A percentile compares a stretch with the other conserved stretches of the same genome.
phyloP scores from a whole-genome alignment of 1,140 invertebrate species.

The Cyclargus thomasi region DNA sequence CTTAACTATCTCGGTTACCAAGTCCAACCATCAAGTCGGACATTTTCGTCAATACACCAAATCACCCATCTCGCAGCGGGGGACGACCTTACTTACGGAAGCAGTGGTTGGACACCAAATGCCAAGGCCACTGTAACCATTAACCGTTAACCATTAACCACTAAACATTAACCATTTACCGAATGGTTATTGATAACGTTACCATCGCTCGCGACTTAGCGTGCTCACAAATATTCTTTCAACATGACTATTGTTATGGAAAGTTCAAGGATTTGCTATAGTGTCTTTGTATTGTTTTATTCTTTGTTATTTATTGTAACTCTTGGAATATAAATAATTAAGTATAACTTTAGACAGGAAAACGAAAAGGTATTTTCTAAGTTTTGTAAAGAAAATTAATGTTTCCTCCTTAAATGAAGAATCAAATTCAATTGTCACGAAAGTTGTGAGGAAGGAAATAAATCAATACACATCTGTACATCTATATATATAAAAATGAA shows the following conservation, averaged over 20 bases:
- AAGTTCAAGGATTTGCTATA: background rate
- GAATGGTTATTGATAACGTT: conserved; percentile 1
- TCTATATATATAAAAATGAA: too few relatives aligned
- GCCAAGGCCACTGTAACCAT: conserved; percentile 1
- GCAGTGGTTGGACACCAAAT: background rate
- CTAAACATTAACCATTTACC: background rate
- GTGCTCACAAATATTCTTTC: background rate
- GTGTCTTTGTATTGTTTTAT: background rate
- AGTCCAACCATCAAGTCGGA: background rate
- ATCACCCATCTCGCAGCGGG: background rate
- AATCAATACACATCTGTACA: too few relatives aligned
- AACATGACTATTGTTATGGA: background rate
- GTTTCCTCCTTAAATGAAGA: too few relatives aligned
- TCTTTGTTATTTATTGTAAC: background rate
- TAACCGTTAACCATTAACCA: background rate
- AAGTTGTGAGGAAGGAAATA: too few relatives aligned
- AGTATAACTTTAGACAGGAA: too few relatives aligned
- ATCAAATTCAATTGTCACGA: too few relatives aligned
- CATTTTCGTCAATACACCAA: background rate
- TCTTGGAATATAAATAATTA: too few relatives aligned
- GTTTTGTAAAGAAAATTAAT: too few relatives aligned
- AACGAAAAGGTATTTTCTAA: too few relatives aligned
- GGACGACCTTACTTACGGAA: conserved; percentile 3
- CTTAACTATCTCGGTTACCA: background rate
- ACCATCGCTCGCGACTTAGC: background rate